A percentile compares a stretch with the other conserved stretches of the same genome.
Evolutionary conservation across 2,888 invertebrate genomes (phyloP).

Genomic region (Eudasyphora cyanicolor): DNA sequence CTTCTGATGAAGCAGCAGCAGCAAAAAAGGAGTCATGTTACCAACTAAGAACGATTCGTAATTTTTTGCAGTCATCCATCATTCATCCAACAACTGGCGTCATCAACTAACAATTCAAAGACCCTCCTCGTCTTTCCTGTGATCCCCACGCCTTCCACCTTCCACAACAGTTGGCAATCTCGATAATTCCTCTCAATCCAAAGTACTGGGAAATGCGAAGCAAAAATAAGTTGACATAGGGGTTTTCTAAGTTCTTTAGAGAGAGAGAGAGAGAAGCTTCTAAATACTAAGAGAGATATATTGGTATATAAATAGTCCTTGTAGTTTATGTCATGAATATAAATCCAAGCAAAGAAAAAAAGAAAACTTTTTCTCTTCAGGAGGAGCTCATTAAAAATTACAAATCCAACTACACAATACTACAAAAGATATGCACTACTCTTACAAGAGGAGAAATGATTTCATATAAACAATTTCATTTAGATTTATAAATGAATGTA

Average conservation of each 20-base stretch:
- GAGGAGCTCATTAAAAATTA: slow-evolving; percentile 48
- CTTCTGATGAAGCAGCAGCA: no score
- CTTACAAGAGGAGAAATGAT: no score
- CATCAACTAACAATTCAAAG: neutral
- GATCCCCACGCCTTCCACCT: no score
- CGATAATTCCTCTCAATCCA: neutral
- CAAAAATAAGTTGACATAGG: no score
- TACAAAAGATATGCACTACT: no score
- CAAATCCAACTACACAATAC: slow-evolving; percentile 2
- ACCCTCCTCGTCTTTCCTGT: no score
- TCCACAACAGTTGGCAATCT: neutral
- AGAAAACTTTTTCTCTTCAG: slow-evolving; percentile 19
- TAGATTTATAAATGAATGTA: no score
- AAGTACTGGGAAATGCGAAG: neutral
- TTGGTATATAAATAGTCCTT: no score
- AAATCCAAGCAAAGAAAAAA: slow-evolving; percentile 10
- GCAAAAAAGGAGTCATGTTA: neutral
- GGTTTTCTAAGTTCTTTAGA: no score
- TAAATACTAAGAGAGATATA: no score
- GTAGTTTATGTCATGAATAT: neutral
- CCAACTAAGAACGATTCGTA: neutral
- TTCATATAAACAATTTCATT: no score
- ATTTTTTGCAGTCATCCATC: neutral
- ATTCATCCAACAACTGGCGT: neutral
- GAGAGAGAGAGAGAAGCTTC: no score